Conservation (phyloP, 1,140 invertebrate genomes). For the Leptestheria dahalacensis region DNA sequence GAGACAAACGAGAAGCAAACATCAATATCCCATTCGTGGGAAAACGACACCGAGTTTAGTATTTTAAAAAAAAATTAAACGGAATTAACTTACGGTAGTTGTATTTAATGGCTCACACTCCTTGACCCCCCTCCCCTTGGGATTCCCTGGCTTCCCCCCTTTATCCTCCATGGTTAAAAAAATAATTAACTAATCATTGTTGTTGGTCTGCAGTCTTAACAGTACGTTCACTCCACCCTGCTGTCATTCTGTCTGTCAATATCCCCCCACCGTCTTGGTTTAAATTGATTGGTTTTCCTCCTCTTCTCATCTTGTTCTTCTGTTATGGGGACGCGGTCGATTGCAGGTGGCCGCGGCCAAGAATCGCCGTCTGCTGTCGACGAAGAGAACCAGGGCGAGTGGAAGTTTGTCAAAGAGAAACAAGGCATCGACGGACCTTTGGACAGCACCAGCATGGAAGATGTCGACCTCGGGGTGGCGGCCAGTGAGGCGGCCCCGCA, state of each 20-base stretch:
- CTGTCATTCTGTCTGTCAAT: background rate
- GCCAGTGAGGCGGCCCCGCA: too few relatives aligned
- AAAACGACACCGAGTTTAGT: too few relatives aligned
- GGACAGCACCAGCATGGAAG: background rate
- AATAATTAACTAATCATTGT: background rate
- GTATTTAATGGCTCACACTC: conserved; percentile 11
- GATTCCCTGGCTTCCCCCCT: conserved; percentile 3
- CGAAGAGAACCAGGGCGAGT: conserved; percentile 6
- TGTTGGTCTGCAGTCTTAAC: background rate
- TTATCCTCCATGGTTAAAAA: background rate
- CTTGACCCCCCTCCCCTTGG: background rate
- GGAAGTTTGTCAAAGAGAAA: conserved; percentile 7
- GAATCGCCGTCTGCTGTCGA: conserved; percentile 9
- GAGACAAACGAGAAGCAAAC: too few relatives aligned
- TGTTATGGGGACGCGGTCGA: background rate
- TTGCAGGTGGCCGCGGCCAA: background rate
- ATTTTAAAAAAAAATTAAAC: too few relatives aligned
- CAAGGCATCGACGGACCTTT: background rate
- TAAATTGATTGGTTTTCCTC: too few relatives aligned
- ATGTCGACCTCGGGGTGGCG: background rate
- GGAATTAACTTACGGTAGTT: too few relatives aligned
- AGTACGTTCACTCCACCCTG: background rate
- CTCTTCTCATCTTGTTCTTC: too few relatives aligned
- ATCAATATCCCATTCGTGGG: too few relatives aligned
- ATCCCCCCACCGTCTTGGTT: background rate